Evolutionary conservation across 2,888 invertebrate species (phyloP), one percentile per base, ranked within the genome.

Genomic region (Callinectes sapidus): DNA sequence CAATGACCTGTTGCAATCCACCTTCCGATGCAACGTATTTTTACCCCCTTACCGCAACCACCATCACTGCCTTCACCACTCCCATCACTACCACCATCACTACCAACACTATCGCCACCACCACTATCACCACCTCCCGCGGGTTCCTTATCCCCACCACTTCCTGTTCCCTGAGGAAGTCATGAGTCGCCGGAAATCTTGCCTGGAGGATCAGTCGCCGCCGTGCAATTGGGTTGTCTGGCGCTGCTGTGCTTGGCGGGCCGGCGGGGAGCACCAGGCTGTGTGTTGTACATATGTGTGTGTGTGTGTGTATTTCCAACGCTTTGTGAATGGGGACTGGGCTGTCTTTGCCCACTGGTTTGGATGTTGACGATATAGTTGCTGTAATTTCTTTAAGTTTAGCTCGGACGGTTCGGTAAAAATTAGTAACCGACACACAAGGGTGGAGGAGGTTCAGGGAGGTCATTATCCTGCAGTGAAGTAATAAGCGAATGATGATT

Each of bases 171-270:
- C 81, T 35, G 2, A 13, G 81, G 81, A 32, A 81, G 81, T 81
- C 81, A 18, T 81, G 81, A 81, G 35, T 81, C 81, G 81, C 18
- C 16, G 35, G 81, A 81, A 81, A 81, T 35, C 0, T 81, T 16
- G 81, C 81, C 81, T 81, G 35, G 81, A 35, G 81, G 81, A 71
- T n/a, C 71, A 71, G n/a, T 23, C 71, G 71, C 71, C 71, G 71
- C 28, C 71, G 13, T 32, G 81, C 35, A 81, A 81, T 81, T 81
- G 81, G 71, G n/a, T 77, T 81, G 81, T 81, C 81, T 81, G 81
- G 81, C 32, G 35, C 14, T 81, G 35, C 14, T 81, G 81, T 35
- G 81, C 18, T 81, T 81, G 81, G 32, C 14, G 81, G 81, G 35
- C 35, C n/a, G n/a, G n/a, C 81, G 35, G 32, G 81, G 81, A 81